phyloP scores from a whole-genome alignment of 92 coral and sea anemone genomes.

The Blastomussa wellsi region DNA sequence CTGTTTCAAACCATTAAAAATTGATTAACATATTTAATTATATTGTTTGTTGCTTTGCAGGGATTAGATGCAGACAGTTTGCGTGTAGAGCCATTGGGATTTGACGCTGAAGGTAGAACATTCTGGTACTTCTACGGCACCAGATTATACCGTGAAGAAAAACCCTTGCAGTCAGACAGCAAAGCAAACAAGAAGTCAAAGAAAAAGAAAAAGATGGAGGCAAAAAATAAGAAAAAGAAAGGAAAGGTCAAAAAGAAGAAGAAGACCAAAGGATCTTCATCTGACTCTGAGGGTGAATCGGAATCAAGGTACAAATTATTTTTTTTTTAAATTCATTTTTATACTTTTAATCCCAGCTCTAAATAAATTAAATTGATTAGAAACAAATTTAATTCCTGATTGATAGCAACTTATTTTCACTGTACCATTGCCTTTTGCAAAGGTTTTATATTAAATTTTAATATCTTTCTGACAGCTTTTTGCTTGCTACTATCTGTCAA shows the following conservation, averaged over 20 bases:
- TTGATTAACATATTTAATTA: neutral
- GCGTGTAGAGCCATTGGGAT: constrained; percentile 94
- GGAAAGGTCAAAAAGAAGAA: constrained; percentile 78
- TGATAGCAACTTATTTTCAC: too few species aligned
- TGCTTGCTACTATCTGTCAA: too few species aligned
- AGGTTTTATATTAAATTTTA: too few species aligned
- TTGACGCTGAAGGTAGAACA: constrained; percentile 77
- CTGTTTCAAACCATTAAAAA: neutral
- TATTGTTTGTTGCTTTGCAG: constrained; percentile 14
- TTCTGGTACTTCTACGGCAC: constrained; percentile 99
- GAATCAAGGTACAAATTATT: constrained; percentile 30
- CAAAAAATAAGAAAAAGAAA: constrained; percentile 73
- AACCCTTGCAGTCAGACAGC: constrained; percentile 57
- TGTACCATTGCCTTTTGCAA: too few species aligned
- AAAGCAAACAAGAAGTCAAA: constrained; percentile 69
- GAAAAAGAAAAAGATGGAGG: constrained; percentile 70
- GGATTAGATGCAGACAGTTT: constrained; percentile 97
- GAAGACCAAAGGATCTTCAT: constrained; percentile 57
- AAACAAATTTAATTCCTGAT: too few species aligned
- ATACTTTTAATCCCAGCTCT: too few species aligned
- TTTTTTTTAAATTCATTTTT: neutral
- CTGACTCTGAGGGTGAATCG: constrained; percentile 77
- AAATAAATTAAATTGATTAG: too few species aligned
- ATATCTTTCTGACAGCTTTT: too few species aligned
- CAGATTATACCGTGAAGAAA: constrained; percentile 82